Evolutionary conservation across 2,888 invertebrate species (phyloP).

Genomic region (Silvanus unidentatus): DNA sequence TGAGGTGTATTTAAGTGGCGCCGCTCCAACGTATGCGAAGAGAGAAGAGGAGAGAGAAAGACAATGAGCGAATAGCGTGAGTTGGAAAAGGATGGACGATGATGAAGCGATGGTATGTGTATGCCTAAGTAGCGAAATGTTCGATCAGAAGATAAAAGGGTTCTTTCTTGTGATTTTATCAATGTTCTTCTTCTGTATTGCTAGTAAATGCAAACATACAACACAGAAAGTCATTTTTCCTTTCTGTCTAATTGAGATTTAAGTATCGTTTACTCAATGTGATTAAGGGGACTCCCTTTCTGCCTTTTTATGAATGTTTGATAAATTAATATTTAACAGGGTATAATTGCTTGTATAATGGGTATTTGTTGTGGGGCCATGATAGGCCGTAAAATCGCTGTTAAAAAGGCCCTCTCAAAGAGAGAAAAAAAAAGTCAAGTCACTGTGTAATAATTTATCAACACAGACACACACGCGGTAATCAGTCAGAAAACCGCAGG

Average conservation of each 20-base stretch:
- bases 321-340: slow-evolving; percentile 35
- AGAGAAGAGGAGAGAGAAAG: slow-evolving; percentile 8
- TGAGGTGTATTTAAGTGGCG: slow-evolving; percentile 3
- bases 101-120: too few relatives aligned
- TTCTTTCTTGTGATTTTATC: too few relatives aligned
- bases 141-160: too few relatives aligned
- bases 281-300: slow-evolving; percentile 5
- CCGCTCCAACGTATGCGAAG: slow-evolving; percentile 1
- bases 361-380: slow-evolving; percentile 15
- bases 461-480: too few relatives aligned
- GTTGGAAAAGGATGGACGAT: too few relatives aligned
- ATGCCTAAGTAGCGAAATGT: too few relatives aligned
- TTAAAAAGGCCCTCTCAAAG: slow-evolving; percentile 1
- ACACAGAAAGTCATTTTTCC: too few relatives aligned
- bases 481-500: too few relatives aligned
- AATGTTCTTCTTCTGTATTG: too few relatives aligned
- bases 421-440: slow-evolving; percentile 23
- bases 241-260: slow-evolving; percentile 27
- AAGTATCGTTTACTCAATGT: slow-evolving; percentile 22
- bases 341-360: slow-evolving; percentile 31
- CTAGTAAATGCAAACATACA: too few relatives aligned
- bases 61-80: neutral
- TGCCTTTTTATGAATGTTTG: slow-evolving; percentile 13
- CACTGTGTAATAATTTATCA: slow-evolving; percentile 29
- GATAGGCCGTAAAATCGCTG: slow-evolving; percentile 17